Base-by-base conservation (phyloP, 64 coral and sea anemone species). In the Acropora tenuis region DNA sequence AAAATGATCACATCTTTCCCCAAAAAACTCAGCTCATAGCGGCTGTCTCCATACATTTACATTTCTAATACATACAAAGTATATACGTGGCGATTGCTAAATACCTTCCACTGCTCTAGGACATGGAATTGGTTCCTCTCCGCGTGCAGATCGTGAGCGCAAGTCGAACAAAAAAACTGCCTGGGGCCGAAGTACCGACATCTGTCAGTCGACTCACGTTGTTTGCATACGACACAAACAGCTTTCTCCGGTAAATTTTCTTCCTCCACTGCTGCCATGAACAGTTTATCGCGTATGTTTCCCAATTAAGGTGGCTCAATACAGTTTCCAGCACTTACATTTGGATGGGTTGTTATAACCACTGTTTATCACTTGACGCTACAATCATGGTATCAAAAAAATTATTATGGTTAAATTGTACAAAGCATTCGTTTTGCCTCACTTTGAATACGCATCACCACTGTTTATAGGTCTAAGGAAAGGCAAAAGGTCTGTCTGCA, bases 81-180 rank as follows among this genome's bases (percentile, higher is more conserved):
- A 20, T 71, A 30, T 30, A 30, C 30, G 30, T 30, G 0, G 30
- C 30, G 30, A 30, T 30, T 30, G 52, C 52, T 55, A 3, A 55
- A 20, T 86, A 96, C 90, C 80, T 83, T 88, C 94, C 94, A 96
- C 74, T 86, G 77, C 74, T 96, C 94, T 11, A 92, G 75, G 47
- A 96, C 74, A 73, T 96, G 94, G 89, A 96, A 96, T 74, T 92
- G 79, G 63, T 96, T 96, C 58, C 80, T 89, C 8, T 49, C 43
- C 10, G 69, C 72, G 78, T 92, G 90, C 41, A 92, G 15, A 11
- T 42, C 3, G 19, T 16, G 75, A 3, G 94, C 94, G 85, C 94
- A 92, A 45, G 1, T 20, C 6, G 52, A 6, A 53, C 90, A 96
- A 4, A 96, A 92, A 81, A 78, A 96, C 75, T 96, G 94, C 13